Conservation (phyloP, 2,797 vertebrate genomes). For the Balearica regulorum region DNA sequence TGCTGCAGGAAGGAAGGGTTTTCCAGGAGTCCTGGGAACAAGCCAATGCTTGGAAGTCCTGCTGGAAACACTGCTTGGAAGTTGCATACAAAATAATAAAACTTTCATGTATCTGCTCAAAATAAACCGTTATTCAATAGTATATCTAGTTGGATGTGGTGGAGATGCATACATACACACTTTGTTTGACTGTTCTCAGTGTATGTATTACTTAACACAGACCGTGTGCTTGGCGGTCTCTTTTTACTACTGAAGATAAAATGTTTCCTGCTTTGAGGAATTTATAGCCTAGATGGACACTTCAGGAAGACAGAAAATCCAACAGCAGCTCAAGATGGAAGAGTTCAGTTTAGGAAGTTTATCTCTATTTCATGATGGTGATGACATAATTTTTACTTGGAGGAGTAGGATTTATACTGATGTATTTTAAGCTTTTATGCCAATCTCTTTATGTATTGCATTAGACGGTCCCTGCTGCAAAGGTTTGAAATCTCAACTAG, state of each 20-base stretch:
- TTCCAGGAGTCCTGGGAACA: background rate
- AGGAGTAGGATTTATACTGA: constrained; percentile 6
- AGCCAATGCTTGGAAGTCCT: background rate
- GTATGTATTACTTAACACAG: background rate
- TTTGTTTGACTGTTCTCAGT: background rate
- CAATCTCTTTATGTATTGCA: background rate
- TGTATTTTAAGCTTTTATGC: background rate
- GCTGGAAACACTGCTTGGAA: background rate
- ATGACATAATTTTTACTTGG: constrained; percentile 23
- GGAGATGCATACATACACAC: background rate
- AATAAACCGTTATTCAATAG: background rate
- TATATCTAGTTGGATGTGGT: background rate
- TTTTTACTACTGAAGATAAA: background rate
- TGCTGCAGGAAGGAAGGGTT: background rate
- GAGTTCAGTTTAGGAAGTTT: background rate
- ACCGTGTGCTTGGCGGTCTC: background rate
- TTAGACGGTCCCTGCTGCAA: background rate
- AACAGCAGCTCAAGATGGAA: background rate
- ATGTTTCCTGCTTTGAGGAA: constrained; percentile 10
- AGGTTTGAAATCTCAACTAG: background rate
- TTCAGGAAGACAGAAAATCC: background rate
- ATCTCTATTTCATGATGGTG: background rate
- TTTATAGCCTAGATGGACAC: background rate
- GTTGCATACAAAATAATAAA: background rate
- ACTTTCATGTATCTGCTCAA: background rate